A percentile compares a stretch with the other conserved stretches of the same genome.
Conservation (phyloP, 2,113 vertebrate species). For the Circaetus gallicus region DNA sequence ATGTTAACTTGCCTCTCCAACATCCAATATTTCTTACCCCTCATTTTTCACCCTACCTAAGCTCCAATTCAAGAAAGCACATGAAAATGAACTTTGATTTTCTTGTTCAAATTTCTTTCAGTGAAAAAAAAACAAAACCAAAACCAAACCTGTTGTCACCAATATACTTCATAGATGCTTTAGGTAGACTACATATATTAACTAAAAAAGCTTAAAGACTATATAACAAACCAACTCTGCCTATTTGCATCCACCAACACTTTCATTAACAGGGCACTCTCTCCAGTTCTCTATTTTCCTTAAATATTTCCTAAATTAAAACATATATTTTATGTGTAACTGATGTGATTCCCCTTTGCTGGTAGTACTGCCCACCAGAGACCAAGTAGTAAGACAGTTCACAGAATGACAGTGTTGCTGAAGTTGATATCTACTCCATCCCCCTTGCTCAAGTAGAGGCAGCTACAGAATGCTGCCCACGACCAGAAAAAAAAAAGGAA, state of each 20-base stretch:
- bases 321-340: background rate
- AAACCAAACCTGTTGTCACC: background rate
- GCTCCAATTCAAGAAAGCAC: background rate
- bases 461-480: background rate
- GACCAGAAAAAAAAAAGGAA: background rate
- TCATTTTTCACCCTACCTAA: background rate
- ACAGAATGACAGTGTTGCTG: background rate
- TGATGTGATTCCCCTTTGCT: background rate
- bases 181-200: background rate
- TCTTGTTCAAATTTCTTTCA: background rate
- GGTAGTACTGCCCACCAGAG: background rate
- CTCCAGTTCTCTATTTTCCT: background rate
- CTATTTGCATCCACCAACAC: background rate
- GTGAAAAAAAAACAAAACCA: accelerated
- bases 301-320: background rate
- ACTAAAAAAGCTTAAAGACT: background rate
- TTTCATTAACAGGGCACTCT: background rate
- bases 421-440: background rate
- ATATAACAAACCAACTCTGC: background rate
- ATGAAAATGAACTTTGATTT: background rate
- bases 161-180: background rate
- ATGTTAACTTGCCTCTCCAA: background rate
- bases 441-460: background rate
- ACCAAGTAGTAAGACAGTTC: background rate
- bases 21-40: background rate